phyloP scores from a whole-genome alignment of 53 echinoderm and acorn worm genomes.

The Temnopleurus reevesii region DNA sequence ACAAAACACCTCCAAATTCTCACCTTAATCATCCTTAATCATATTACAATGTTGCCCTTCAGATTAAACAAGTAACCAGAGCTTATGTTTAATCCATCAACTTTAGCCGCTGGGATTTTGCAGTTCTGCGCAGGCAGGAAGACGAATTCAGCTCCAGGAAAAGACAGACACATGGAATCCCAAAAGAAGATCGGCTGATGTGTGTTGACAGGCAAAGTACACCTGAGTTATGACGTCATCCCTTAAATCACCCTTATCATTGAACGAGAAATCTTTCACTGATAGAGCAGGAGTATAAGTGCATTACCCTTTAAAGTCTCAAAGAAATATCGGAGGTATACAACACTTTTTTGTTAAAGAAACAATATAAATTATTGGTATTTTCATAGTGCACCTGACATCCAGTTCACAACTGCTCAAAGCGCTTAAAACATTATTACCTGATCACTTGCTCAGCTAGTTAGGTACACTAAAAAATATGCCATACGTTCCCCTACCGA shows the following conservation, averaged over 20 bases:
- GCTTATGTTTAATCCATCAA: constrained; percentile 21
- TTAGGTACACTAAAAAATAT: too few species aligned
- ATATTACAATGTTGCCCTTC: not conserved
- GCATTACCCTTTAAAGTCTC: too few species aligned
- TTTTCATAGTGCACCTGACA: too few species aligned
- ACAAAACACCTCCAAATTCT: constrained; percentile 1
- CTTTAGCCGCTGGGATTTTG: constrained; percentile 1
- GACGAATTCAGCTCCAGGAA: not conserved
- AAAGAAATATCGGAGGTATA: too few species aligned
- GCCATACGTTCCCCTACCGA: too few species aligned
- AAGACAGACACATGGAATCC: not conserved
- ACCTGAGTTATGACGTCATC: not conserved
- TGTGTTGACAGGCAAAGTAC: not conserved
- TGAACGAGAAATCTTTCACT: too few species aligned
- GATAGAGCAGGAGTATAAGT: too few species aligned
- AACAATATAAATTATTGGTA: too few species aligned
- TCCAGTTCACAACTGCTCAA: too few species aligned
- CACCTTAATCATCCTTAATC: constrained; percentile 26
- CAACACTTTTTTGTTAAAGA: too few species aligned
- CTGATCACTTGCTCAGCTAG: too few species aligned
- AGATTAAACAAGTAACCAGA: not conserved
- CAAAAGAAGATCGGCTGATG: not conserved
- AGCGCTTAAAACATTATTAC: too few species aligned
- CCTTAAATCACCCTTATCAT: not conserved
- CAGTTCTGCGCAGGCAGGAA: not conserved